Evolutionary conservation across 2,797 vertebrate genomes (phyloP).

Genomic region (Liparis tanakae): DNA sequence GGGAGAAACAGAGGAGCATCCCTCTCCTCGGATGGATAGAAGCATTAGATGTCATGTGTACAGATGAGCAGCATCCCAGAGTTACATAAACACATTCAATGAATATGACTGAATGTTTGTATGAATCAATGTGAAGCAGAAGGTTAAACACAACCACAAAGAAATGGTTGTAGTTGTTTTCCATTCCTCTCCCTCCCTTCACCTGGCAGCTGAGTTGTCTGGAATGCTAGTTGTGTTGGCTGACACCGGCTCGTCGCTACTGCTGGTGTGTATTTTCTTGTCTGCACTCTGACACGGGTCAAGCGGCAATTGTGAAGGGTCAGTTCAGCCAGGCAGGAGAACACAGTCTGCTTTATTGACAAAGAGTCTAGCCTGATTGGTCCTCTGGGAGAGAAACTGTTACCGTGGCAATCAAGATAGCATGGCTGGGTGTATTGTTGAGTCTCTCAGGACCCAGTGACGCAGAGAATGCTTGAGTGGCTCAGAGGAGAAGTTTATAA

Average conservation of each 20-base stretch:
- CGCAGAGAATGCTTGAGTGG: slow-evolving; percentile 41
- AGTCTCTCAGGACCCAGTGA: slow-evolving; percentile 24
- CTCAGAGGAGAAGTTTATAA: slow-evolving; percentile 43
- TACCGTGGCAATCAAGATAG: slow-evolving; percentile 70
- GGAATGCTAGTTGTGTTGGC: slow-evolving; percentile 18
- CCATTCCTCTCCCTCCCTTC: neutral
- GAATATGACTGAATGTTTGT: rapidly evolving
- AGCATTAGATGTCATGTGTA: too few relatives aligned
- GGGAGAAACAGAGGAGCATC: too few relatives aligned
- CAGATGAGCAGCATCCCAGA: too few relatives aligned
- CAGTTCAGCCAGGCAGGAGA: slow-evolving; percentile 62
- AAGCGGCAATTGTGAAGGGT: slow-evolving; percentile 72
- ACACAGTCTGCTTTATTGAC: slow-evolving; percentile 73
- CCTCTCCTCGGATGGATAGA: too few relatives aligned
- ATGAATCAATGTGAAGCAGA: neutral
- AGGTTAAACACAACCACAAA: neutral
- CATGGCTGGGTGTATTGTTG: slow-evolving; percentile 27
- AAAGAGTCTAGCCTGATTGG: slow-evolving; percentile 71
- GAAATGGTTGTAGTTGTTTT: slow-evolving; percentile 12
- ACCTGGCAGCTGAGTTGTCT: slow-evolving; percentile 25
- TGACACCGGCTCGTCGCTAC: slow-evolving; percentile 37
- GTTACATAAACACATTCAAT: too few relatives aligned
- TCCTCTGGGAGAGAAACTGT: slow-evolving; percentile 73
- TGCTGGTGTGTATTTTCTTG: slow-evolving; percentile 58
- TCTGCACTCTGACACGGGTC: slow-evolving; percentile 62